A percentile compares a stretch with the other conserved stretches of the same genome.
These are phyloP conservation scores for Mormyrops boulengeri DNA, from an alignment of 2,797 vertebrate species.

Conservation along the genomic window DNA sequence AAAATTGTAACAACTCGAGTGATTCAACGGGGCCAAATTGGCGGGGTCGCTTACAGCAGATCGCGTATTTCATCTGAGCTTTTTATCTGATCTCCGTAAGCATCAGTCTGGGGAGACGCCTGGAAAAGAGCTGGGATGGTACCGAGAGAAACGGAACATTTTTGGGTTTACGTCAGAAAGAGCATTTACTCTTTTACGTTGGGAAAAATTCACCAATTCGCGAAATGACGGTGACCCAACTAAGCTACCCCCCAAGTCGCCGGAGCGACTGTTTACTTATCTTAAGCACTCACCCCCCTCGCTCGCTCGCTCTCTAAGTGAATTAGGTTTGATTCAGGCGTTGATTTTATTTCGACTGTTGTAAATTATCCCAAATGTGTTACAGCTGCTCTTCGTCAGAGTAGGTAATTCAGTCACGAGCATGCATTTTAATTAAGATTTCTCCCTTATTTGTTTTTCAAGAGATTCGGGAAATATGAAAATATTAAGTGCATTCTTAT, in stretches of 20 bases:
- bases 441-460: not conserved
- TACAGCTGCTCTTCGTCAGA: not conserved
- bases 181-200: not conserved
- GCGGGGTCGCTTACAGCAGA: not conserved
- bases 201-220: not conserved
- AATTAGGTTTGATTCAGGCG: not conserved
- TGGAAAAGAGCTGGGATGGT: not conserved
- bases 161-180: not conserved
- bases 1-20: not conserved
- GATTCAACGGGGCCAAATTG: not conserved
- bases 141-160: not conserved
- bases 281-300: too few species aligned
- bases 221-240: not conserved
- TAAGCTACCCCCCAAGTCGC: not conserved
- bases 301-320: not conserved
- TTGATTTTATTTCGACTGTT: not conserved
- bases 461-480: not conserved
- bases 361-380: not conserved
- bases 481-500: not conserved
- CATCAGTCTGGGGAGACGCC: not conserved
- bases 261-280: not conserved
- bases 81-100: not conserved
- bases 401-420: not conserved
- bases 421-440: not conserved
- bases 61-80: not conserved